A percentile compares a stretch with the other conserved stretches of the same genome.
Evolutionary conservation across 2,113 vertebrate genomes (phyloP).

Genomic region (Greenwoodochromis staneri): DNA sequence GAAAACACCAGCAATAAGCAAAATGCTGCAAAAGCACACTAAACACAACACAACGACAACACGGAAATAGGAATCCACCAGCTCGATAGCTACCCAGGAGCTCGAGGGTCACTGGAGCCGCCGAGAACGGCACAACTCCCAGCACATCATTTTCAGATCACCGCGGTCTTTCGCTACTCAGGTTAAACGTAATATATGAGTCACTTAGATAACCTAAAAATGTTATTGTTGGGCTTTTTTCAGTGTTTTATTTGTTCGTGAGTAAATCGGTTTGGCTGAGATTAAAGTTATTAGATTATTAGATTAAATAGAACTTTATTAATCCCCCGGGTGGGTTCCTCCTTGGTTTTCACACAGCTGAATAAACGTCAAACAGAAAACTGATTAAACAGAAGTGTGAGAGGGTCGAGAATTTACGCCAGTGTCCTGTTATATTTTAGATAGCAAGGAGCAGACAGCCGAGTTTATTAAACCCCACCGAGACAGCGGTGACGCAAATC

Average conservation of each 20-base stretch:
- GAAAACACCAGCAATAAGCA: background rate
- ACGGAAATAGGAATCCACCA: background rate
- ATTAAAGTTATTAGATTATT: background rate
- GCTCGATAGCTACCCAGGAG: background rate
- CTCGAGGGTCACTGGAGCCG: background rate
- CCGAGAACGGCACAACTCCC: background rate
- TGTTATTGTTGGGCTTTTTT: background rate
- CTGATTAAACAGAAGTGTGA: no score
- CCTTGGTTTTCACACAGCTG: no score
- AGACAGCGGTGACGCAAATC: no score
- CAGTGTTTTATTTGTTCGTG: background rate
- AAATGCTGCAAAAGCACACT: background rate
- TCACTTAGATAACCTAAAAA: background rate
- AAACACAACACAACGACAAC: background rate
- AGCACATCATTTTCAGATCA: background rate
- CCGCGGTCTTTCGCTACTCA: fast-evolving
- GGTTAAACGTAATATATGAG: background rate
- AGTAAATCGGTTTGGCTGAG: background rate
- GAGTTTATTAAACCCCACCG: no score
- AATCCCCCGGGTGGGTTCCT: no score
- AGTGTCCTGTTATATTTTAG: no score
- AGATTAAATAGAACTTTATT: no score
- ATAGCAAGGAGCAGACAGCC: no score
- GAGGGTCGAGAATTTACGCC: fast-evolving
- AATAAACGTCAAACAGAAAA: no score